Conservation (phyloP, 2,797 vertebrate species). For the Podarcis siculus region DNA sequence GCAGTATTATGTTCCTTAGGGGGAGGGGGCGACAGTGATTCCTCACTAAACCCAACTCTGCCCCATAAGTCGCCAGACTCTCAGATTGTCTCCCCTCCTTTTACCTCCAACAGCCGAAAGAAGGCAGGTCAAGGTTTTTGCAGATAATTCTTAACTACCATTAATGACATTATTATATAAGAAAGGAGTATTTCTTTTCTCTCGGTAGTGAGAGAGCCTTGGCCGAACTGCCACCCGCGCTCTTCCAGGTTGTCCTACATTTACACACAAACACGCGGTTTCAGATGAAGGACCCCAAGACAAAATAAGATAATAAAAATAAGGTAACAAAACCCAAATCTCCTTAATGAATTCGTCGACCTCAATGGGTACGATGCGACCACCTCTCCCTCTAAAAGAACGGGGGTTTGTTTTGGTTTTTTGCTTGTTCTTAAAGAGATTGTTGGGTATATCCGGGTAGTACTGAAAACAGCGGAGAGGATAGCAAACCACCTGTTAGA, state of each 20-base stretch:
- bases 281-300: not conserved
- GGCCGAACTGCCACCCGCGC: no score
- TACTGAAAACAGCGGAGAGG: not conserved
- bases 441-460: not conserved
- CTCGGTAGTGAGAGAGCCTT: no score
- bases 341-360: not conserved
- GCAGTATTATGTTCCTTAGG: constrained; percentile 73
- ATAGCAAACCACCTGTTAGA: not conserved
- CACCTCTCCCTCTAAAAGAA: not conserved
- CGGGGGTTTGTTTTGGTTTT: no score
- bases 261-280: not conserved
- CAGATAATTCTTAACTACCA: constrained; percentile 39
- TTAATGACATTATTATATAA: constrained; percentile 50
- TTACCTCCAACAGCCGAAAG: not conserved
- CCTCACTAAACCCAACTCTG: constrained; percentile 72
- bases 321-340: not conserved
- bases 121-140: constrained; percentile 13
- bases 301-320: not conserved
- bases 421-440: not conserved
- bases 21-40: constrained; percentile 58
- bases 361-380: not conserved
- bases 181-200: not conserved
- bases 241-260: not conserved
- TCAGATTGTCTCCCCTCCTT: constrained; percentile 58
- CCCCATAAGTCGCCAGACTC: constrained; percentile 76